These are phyloP conservation scores for Diorhabda sublineata DNA, from an alignment of 1,140 invertebrate species.

Conservation along the genomic window DNA sequence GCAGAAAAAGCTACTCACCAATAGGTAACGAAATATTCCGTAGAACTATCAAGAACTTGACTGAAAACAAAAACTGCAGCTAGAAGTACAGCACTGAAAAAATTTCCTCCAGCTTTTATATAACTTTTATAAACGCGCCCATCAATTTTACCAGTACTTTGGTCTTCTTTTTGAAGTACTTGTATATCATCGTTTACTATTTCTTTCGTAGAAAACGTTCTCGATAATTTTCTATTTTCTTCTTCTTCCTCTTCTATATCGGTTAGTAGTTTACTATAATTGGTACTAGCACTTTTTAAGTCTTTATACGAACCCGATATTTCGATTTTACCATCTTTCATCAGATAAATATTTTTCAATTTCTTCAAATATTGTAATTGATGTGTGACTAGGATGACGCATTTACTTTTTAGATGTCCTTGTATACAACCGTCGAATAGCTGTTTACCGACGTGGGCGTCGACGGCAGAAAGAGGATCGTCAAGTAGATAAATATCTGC, in stretches of 20 bases:
- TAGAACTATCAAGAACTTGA: slow-evolving; percentile 60
- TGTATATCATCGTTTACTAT: not conserved
- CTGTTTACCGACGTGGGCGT: slow-evolving; percentile 65
- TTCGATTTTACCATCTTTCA: slow-evolving; percentile 58
- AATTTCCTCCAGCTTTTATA: slow-evolving; percentile 54
- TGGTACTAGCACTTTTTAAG: slow-evolving; percentile 42
- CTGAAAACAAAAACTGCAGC: slow-evolving; percentile 53
- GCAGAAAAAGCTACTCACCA: slow-evolving; percentile 51
- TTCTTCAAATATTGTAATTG: slow-evolving; percentile 80
- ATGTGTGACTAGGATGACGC: slow-evolving; percentile 79
- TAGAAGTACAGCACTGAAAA: slow-evolving; percentile 50
- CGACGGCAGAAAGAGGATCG: slow-evolving; percentile 77
- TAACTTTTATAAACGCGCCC: slow-evolving; percentile 57
- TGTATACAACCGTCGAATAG: slow-evolving; percentile 65
- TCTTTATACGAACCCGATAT: slow-evolving; percentile 50
- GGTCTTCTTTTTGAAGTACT: slow-evolving; percentile 8
- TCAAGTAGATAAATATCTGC: slow-evolving; percentile 80
- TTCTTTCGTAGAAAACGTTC: not conserved
- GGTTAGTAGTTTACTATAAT: slow-evolving; percentile 54
- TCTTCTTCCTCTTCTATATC: slow-evolving; percentile 47
- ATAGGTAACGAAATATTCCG: slow-evolving; percentile 63
- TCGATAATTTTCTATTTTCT: not conserved
- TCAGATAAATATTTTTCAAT: slow-evolving; percentile 63
- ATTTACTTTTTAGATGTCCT: slow-evolving; percentile 58
- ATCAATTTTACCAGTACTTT: slow-evolving; percentile 11